A percentile compares a stretch with the other conserved stretches of the same genome.
Evolutionary conservation across 1,140 invertebrate genomes (phyloP).

Genomic region (Metopolophium dirhodum): DNA sequence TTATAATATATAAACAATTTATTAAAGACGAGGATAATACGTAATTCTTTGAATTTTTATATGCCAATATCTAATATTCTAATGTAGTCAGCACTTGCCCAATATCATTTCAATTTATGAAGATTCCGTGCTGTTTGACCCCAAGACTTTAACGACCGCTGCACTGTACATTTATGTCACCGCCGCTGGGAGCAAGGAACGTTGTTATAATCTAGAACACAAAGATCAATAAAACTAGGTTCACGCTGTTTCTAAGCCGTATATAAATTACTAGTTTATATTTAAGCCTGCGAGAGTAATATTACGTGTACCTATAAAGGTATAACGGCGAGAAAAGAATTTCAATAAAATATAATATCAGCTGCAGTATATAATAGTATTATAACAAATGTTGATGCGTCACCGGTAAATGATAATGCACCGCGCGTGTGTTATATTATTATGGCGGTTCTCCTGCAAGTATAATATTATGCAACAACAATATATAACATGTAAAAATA

Average conservation of each 20-base stretch:
- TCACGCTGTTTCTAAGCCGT: background rate
- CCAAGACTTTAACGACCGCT: constrained; percentile 7
- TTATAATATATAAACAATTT: no score
- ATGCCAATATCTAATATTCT: background rate
- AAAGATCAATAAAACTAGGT: constrained; percentile 27
- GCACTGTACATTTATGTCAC: background rate
- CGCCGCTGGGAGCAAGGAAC: background rate
- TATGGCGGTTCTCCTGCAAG: background rate
- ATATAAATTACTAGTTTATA: constrained; percentile 21
- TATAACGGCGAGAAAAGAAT: background rate
- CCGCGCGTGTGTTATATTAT: background rate
- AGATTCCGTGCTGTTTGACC: background rate
- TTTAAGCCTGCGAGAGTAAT: background rate
- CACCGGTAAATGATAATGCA: background rate
- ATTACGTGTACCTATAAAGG: background rate
- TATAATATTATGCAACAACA: background rate
- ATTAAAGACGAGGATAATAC: background rate
- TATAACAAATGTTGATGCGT: background rate
- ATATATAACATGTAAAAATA: background rate
- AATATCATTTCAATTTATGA: background rate
- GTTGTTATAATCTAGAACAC: background rate
- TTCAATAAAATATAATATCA: constrained; percentile 15
- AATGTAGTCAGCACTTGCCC: background rate
- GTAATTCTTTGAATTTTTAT: no score
- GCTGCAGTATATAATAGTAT: background rate